Conservation (phyloP, 2,888 invertebrate genomes). For the Cabera pusaria region DNA sequence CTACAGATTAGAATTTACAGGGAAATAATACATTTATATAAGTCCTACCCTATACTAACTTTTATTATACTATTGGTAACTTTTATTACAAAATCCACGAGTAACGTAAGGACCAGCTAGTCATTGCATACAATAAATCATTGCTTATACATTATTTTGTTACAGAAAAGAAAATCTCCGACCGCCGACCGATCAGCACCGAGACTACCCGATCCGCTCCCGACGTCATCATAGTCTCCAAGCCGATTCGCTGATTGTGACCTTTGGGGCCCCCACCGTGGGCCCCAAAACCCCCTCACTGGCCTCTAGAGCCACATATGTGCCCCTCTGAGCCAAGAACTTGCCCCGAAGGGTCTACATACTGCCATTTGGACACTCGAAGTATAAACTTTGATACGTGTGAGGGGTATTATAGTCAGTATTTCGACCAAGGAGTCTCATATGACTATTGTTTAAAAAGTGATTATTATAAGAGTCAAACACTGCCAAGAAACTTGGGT, state of each 20-base stretch:
- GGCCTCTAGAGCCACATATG: slow-evolving; percentile 53
- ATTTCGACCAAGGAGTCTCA: slow-evolving; percentile 63
- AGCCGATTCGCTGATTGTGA: slow-evolving; percentile 81
- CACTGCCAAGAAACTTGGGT: slow-evolving; percentile 68
- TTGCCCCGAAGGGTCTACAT: slow-evolving; percentile 64
- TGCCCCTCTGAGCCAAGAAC: slow-evolving; percentile 13
- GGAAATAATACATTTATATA: too few relatives aligned
- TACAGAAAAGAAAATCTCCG: slow-evolving; percentile 69
- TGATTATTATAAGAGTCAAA: slow-evolving; percentile 62
- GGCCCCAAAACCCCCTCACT: slow-evolving; percentile 71
- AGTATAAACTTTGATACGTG: slow-evolving; percentile 62
- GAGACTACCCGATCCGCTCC: slow-evolving; percentile 95
- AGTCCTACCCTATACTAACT: too few relatives aligned
- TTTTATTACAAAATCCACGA: too few relatives aligned
- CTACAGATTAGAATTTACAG: too few relatives aligned
- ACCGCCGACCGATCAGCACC: slow-evolving; percentile 88
- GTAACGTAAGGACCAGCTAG: too few relatives aligned
- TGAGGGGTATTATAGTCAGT: slow-evolving; percentile 69
- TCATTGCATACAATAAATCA: too few relatives aligned
- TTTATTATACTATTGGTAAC: too few relatives aligned
- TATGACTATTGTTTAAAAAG: slow-evolving; percentile 73
- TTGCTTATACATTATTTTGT: slow-evolving; percentile 21
- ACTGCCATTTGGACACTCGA: slow-evolving; percentile 53
- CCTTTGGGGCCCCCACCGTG: slow-evolving; percentile 76
- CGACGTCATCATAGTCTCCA: slow-evolving; percentile 90